These are phyloP conservation scores for Hypothenemus hampei DNA, from an alignment of 1,140 invertebrate genomes.

Conservation along the genomic window DNA sequence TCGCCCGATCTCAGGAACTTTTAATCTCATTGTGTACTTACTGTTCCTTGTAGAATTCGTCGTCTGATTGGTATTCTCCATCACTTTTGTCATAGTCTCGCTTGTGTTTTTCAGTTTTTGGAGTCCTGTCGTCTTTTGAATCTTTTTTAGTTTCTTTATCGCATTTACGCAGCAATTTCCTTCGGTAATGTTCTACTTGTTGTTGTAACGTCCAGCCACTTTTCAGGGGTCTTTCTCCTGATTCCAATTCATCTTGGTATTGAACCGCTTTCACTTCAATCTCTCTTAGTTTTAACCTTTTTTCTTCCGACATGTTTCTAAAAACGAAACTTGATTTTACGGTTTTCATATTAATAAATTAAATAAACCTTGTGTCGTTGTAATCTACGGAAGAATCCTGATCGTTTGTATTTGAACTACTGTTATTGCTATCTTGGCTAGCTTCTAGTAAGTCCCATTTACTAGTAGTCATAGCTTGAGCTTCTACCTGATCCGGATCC, in stretches of 20 bases:
- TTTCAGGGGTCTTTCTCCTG: slow-evolving; percentile 71
- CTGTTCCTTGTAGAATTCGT: slow-evolving; percentile 44
- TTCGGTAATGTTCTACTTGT: slow-evolving; percentile 88
- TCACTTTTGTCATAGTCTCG: slow-evolving; percentile 41
- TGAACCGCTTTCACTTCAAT: slow-evolving; percentile 93
- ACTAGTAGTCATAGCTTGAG: slow-evolving; percentile 83
- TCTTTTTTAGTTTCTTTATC: slow-evolving; percentile 42
- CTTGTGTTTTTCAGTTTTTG: slow-evolving; percentile 39
- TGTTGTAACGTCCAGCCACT: slow-evolving; percentile 70
- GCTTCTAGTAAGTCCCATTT: slow-evolving; percentile 69
- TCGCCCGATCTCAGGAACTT: too few relatives aligned
- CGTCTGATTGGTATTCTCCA: slow-evolving; percentile 41
- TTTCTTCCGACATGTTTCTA: slow-evolving; percentile 60
- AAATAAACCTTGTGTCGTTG: slow-evolving; percentile 14
- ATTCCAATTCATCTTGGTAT: slow-evolving; percentile 94
- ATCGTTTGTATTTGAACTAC: slow-evolving; percentile 48
- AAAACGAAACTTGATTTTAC: slow-evolving; percentile 7
- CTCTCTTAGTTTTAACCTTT: slow-evolving; percentile 78
- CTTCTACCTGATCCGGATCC: slow-evolving; percentile 79
- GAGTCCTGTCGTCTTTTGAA: slow-evolving; percentile 36
- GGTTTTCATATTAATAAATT: background rate
- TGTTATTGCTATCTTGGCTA: slow-evolving; percentile 52
- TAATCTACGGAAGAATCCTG: slow-evolving; percentile 40
- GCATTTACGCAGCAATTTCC: slow-evolving; percentile 77
- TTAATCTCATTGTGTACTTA: slow-evolving; percentile 35